These are phyloP conservation scores for Yponomeuta plumbellus DNA, from an alignment of 2,888 invertebrate genomes.

Conservation along the genomic window DNA sequence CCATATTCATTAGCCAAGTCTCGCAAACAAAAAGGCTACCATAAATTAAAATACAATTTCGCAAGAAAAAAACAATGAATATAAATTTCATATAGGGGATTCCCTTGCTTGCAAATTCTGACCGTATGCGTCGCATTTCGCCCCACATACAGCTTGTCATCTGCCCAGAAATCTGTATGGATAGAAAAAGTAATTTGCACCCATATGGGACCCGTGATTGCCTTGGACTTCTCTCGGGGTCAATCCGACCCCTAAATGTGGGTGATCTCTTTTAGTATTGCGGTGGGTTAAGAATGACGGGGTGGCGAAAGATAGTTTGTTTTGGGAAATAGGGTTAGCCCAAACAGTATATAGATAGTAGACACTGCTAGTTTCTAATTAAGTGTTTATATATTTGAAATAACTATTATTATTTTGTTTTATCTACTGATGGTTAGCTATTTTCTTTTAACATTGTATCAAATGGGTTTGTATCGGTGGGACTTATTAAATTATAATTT, in stretches of 20 bases:
- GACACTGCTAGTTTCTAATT: neutral
- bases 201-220: constrained; percentile 75
- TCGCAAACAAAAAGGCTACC: neutral
- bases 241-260: constrained; percentile 41
- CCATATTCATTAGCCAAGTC: no score
- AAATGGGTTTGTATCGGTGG: no score
- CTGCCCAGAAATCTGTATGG: constrained; percentile 50
- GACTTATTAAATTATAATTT: no score
- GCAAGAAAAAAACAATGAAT: neutral
- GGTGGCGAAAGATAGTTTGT: constrained; percentile 12
- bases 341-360: neutral
- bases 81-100: neutral
- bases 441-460: no score
- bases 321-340: constrained; percentile 1
- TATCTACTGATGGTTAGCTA: no score
- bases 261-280: constrained; percentile 52
- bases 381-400: no score
- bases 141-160: constrained; percentile 65
- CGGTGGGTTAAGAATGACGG: constrained; percentile 29
- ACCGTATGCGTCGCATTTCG: constrained; percentile 24
- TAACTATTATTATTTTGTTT: no score
- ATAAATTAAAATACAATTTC: neutral
- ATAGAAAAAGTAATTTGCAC: constrained; percentile 71
- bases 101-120: constrained; percentile 7
- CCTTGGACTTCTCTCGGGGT: constrained; percentile 33